These are phyloP conservation scores for Actinernus sp. DNA, from an alignment of 92 coral and sea anemone species.

Conservation along the genomic window DNA sequence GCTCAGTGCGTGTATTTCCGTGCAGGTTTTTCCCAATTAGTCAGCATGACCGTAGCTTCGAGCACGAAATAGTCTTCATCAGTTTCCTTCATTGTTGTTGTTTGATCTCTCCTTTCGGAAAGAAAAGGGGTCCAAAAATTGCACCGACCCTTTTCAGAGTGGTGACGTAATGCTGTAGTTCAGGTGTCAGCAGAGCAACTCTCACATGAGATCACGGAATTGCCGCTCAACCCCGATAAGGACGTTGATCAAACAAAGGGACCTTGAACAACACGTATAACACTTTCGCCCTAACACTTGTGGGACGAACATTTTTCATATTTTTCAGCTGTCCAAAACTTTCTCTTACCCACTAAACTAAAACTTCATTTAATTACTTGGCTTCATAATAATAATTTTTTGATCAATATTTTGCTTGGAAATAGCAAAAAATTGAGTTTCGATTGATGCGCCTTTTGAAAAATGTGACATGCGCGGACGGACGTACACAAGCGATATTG, in stretches of 20 bases:
- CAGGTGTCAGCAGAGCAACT: constrained; percentile 97
- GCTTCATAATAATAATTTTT: no score
- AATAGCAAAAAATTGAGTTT: no score
- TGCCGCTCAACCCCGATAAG: constrained; percentile 99
- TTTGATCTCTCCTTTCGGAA: constrained; percentile 1
- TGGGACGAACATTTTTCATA: constrained; percentile 50
- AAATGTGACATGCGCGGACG: no score
- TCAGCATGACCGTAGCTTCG: no score
- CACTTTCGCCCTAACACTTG: not conserved
- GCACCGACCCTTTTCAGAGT: constrained; percentile 83
- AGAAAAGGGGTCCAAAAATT: constrained; percentile 90
- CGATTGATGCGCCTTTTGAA: no score
- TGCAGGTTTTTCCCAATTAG: not conserved
- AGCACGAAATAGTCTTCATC: no score
- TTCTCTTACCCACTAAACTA: no score
- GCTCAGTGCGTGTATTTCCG: no score
- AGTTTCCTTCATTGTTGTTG: not conserved
- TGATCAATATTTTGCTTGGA: no score
- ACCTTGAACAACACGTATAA: not conserved
- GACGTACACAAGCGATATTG: no score
- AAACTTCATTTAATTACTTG: no score
- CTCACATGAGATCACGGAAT: constrained; percentile 96
- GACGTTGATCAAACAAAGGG: constrained; percentile 42
- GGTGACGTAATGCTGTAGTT: constrained; percentile 85
- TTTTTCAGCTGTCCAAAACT: no score